Base-by-base conservation (phyloP, 1,140 invertebrate genomes). In the Diuraphis noxia region DNA sequence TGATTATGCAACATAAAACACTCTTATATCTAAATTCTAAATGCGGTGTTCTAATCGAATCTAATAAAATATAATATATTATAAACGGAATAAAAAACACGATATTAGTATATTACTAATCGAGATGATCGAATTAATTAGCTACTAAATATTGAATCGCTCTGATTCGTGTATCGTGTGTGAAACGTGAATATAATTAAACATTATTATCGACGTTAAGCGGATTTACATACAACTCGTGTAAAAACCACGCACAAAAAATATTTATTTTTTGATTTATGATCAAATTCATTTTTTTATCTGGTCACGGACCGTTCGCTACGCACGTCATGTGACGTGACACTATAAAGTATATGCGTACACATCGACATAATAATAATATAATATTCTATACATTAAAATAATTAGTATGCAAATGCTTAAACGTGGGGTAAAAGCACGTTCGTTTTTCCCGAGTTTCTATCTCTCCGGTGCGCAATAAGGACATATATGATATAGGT, bases 361-460 rank as follows among this genome's bases (percentile, higher is more conserved):
- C 79, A 82, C 38, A 25, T 40, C 21, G 36, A 40, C 79, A 30
- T 82, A 23, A 40, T 82, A 25, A 40, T 82, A 72, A 40, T 82
- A 82, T 25, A 82, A 82, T 82, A 82, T 82, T 82, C 40, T 81
- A 77, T 21, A 79, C 36, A 79, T 36, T 79, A 79, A 8, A 38
- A 36, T 79, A 38, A 81, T 81, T 82, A 40, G 41, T 84, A 84
- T 43, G 82, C 82, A 84, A 84, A 84, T 84, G 82, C 41, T 84
- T n/a, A 43, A n/a, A 84, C 13, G 82, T 34, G 36, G 40, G 25
- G 25, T 84, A 84, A 84, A 43, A n/a, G 10, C 30, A 84, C 41
- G 82, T 84, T 41, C 10, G n/a, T 17, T 84, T 84, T 84, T 43
- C 41, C 7, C 36, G 38, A 21, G 36, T 79, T 36, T 81, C 36